Base-by-base conservation (phyloP, 2,113 vertebrate species). In the Phrynosoma platyrhinos region DNA sequence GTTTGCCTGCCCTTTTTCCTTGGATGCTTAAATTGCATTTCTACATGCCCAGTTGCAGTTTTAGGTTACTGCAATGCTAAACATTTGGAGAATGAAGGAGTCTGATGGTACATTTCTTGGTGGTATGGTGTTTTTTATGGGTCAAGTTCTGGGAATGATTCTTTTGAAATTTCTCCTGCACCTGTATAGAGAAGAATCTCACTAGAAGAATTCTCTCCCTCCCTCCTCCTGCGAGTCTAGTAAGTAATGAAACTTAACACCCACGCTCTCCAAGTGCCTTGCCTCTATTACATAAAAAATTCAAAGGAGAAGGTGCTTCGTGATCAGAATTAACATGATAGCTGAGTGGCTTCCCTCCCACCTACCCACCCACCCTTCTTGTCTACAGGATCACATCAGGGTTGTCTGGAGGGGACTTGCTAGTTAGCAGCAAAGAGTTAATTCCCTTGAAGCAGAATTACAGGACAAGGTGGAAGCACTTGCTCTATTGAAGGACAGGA, bases 401-500 rank as follows among this genome's bases (percentile, higher is more conserved):
- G 79, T 53, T 47, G 71, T 68, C 72, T 53, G 74, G 64, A 66
- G 4, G 32, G 79, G 8, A 64, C 27, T 64, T 83, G 78, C 14
- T 53, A 66, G 14, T 1, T 13, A 20, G 32, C 55, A 42, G 53
- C n/a, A 62, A 42, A 86, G 76, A 58, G 58, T 79, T 82, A 86
- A 89, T 82, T 21, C 68, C 71, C n/a, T n/a, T 75, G 58, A 62
- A 42, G 25, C 83, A 89, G 32, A 82, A 32, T 79, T 32, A 36
- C 20, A 68, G 71, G 58, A 75, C 42, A 82, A 58, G 77, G 62
- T 1, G 27, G 62, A 78, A n/a, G 68, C 71, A 40, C 75, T 83
- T 83, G 71, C 77, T 52, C 82, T 62, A 74, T 69, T 20, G 62
- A 47, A 82, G 13, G 62, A 76, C 30, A 66, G 58, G 78, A 7